phyloP scores from a whole-genome alignment of 2,113 vertebrate species.

The Dromaius novaehollandiae region DNA sequence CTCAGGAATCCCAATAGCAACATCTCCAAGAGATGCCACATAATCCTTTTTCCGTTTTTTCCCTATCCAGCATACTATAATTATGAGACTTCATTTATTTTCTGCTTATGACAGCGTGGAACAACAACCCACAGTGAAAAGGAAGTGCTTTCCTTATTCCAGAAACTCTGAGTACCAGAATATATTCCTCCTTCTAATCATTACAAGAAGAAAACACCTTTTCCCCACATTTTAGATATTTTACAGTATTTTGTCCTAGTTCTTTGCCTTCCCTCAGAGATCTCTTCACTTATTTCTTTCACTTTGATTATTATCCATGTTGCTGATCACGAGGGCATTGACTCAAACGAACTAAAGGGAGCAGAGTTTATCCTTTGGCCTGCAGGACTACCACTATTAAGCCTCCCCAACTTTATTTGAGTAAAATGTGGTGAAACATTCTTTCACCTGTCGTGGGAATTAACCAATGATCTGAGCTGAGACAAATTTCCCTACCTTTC shows the following conservation, averaged over 20 bases:
- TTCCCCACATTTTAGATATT: background rate
- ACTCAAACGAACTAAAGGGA: background rate
- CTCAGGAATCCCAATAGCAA: background rate
- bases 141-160: background rate
- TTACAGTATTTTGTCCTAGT: background rate
- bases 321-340: background rate
- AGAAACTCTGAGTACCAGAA: background rate
- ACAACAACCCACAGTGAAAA: background rate
- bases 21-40: background rate
- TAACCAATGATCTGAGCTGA: slow-evolving; percentile 11
- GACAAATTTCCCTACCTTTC: slow-evolving; percentile 1
- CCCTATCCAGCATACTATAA: background rate
- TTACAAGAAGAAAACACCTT: background rate
- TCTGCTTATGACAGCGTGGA: background rate
- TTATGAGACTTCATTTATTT: background rate
- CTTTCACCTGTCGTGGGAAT: background rate
- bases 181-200: background rate
- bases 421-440: background rate
- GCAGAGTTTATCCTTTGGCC: background rate
- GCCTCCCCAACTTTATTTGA: background rate
- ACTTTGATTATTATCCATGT: background rate
- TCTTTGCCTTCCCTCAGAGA: background rate
- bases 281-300: background rate
- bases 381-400: background rate
- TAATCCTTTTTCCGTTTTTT: background rate